Base-by-base conservation (phyloP, 64 coral and sea anemone genomes). In the Montipora capricornis region DNA sequence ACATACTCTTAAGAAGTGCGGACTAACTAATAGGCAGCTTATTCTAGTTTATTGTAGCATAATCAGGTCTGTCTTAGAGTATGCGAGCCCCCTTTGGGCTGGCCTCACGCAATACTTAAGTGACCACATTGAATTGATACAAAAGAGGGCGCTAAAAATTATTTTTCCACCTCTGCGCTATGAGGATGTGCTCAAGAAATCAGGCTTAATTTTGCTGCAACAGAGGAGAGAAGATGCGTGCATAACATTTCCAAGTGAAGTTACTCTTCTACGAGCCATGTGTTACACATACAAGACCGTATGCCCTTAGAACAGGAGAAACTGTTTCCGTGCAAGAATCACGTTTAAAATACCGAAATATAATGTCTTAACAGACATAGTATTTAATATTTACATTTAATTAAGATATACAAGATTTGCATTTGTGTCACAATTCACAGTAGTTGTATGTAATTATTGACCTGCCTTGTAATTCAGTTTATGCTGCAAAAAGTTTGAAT, bases 11-110 rank as follows among this genome's bases (percentile, higher is more conserved):
- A 82, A 82, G 51, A 82, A 82, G 80, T 20, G 20, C 74, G 17
- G 74, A 26, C 5, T 76, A 22, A 22, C 20, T 6, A 2, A 76
- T 8, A 46, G 6, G 20, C 20, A 76, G 20, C 74, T 50, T 20
- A 11, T 47, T 79, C 14, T 49, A 15, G 15, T 79, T 8, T 79
- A 79, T 79, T 79, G 24, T 52, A n/a, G 44, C n/a, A 14, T 47
- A 5, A 79, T 79, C 44, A 47, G 47, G 77, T 79, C 47, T 11
- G 77, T 79, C 6, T 79, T 79, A 52, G 77, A 79, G 77, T 79
- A 79, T 79, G 77, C 9, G 10, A 16, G 44, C 26, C 77, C 24
- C 77, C 55, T n/a, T 14, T 76, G 74, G 10, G 74, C 74, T 29
- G 45, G 19, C 74, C 74, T 76, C 57, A 60, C 2, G 57, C 57